phyloP scores from a whole-genome alignment of 2,113 vertebrate species.

The Capricornis sumatraensis region DNA sequence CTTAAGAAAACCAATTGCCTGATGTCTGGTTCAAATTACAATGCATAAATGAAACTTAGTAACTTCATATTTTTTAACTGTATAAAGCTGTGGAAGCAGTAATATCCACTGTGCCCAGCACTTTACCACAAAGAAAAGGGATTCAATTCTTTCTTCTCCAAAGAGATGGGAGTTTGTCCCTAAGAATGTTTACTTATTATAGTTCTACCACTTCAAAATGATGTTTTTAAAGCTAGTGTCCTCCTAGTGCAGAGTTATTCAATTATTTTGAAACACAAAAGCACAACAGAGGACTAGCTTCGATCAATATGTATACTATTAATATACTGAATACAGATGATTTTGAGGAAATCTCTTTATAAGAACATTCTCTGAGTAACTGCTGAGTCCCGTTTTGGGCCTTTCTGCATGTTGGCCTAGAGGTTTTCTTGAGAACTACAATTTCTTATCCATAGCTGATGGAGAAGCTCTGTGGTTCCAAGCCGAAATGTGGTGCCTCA shows the following conservation, averaged over 20 bases:
- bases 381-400: not conserved
- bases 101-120: not conserved
- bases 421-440: not conserved
- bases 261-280: not conserved
- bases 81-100: not conserved
- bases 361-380: not conserved
- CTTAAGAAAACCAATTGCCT: not conserved
- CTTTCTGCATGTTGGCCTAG: not conserved
- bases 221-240: not conserved
- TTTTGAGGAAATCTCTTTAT: not conserved
- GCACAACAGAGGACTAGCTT: not conserved
- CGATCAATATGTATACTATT: not conserved
- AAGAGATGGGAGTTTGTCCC: not conserved
- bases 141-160: not conserved
- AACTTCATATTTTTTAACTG: not conserved
- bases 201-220: not conserved
- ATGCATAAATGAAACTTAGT: not conserved
- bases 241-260: not conserved
- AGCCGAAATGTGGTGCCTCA: not conserved
- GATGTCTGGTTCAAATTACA: not conserved
- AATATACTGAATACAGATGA: not conserved
- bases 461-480: not conserved
- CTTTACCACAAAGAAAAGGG: not conserved
- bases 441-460: not conserved
- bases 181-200: not conserved